These are phyloP conservation scores for Montipora foliosa DNA, from an alignment of 64 coral and sea anemone species.

Conservation along the genomic window DNA sequence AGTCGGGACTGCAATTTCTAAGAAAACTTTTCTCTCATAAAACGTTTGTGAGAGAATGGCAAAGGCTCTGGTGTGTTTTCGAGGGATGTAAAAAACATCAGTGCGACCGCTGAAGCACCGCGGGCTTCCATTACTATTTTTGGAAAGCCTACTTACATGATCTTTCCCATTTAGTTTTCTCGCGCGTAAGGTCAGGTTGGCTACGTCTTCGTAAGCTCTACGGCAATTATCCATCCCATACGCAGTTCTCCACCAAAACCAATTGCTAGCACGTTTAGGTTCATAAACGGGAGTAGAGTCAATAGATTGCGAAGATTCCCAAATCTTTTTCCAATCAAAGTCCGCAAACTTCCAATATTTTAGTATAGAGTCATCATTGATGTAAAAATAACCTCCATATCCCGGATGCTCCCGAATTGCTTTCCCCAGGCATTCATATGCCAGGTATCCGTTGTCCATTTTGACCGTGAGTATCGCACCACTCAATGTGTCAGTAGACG, in stretches of 20 bases:
- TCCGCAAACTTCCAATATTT: too few relatives aligned
- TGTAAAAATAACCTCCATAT: too few relatives aligned
- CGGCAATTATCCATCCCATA: constrained; percentile 81
- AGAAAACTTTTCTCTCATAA: constrained; percentile 83
- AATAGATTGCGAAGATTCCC: too few relatives aligned
- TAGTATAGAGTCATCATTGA: too few relatives aligned
- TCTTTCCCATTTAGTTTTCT: constrained; percentile 48
- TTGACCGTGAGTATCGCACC: too few relatives aligned
- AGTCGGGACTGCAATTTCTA: constrained; percentile 78
- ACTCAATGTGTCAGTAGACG: too few relatives aligned
- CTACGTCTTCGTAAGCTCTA: constrained; percentile 82
- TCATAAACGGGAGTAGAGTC: too few relatives aligned
- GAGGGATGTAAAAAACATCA: constrained; percentile 83
- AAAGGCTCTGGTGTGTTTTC: constrained; percentile 68
- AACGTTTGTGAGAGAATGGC: constrained; percentile 73
- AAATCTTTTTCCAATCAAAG: too few relatives aligned
- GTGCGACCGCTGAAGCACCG: constrained; percentile 92
- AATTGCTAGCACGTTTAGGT: too few relatives aligned
- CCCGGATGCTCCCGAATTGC: too few relatives aligned
- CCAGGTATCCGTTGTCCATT: too few relatives aligned
- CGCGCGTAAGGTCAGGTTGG: constrained; percentile 52
- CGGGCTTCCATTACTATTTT: constrained; percentile 81
- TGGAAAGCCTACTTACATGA: constrained; percentile 49
- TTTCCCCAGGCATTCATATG: too few relatives aligned
- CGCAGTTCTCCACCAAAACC: constrained; percentile 85